phyloP scores from a whole-genome alignment of 2,888 invertebrate genomes.

The Bombylius discolor region DNA sequence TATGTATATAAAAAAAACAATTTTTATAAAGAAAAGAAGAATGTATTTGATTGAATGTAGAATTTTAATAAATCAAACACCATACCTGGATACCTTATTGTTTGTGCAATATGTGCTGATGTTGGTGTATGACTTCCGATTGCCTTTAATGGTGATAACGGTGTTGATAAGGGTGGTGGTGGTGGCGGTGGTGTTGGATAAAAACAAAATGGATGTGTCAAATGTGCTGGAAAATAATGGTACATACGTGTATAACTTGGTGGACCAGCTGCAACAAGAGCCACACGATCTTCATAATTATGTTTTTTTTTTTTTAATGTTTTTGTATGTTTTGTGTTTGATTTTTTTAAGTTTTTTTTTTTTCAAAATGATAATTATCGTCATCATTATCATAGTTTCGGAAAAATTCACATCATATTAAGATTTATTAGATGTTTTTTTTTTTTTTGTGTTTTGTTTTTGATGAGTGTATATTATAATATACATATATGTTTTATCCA shows the following conservation, averaged over 20 bases:
- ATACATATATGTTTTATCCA: too few species aligned
- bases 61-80: slow-evolving; percentile 15
- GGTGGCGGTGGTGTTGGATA: slow-evolving; percentile 36
- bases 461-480: too few species aligned
- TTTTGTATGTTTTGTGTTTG: too few species aligned
- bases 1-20: too few species aligned
- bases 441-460: too few species aligned
- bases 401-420: too few species aligned
- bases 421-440: too few species aligned
- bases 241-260: slow-evolving; percentile 49
- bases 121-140: slow-evolving; percentile 28
- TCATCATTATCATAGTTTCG: too few species aligned
- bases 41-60: neutral
- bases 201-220: slow-evolving; percentile 40
- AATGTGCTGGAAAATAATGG: slow-evolving; percentile 45
- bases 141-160: slow-evolving; percentile 27
- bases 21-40: neutral
- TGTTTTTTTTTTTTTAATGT: neutral
- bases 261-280: slow-evolving; percentile 46
- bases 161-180: slow-evolving; percentile 26
- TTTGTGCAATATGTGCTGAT: slow-evolving; percentile 37
- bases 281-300: slow-evolving; percentile 43
- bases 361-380: too few species aligned
- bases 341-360: too few species aligned
- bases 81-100: slow-evolving; percentile 37